These are phyloP conservation scores for Semnornis frantzii DNA, from an alignment of 2,113 vertebrate species.

Conservation along the genomic window DNA sequence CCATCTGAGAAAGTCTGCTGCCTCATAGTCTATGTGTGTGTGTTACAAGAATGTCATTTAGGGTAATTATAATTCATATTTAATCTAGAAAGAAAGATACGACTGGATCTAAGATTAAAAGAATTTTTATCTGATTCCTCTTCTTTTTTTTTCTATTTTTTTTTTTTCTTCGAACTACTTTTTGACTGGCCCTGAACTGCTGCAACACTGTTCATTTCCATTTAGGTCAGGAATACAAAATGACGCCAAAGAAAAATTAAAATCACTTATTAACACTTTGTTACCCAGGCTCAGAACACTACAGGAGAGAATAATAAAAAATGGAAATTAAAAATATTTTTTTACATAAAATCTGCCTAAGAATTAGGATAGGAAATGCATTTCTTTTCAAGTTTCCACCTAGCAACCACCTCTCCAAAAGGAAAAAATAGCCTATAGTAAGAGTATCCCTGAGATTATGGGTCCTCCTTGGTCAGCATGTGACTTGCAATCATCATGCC, in stretches of 20 bases:
- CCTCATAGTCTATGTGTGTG: background rate
- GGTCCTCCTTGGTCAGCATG: fast-evolving
- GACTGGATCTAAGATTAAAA: background rate
- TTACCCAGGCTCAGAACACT: background rate
- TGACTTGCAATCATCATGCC: background rate
- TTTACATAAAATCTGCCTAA: background rate
- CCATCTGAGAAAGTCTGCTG: background rate
- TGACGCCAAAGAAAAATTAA: background rate
- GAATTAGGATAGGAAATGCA: background rate
- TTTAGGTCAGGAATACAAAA: background rate
- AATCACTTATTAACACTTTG: background rate
- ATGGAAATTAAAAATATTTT: background rate
- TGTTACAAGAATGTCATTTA: background rate
- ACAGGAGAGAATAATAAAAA: background rate
- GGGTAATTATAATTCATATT: background rate
- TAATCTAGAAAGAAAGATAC: background rate
- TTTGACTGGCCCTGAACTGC: background rate
- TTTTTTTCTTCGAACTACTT: background rate
- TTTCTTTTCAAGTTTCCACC: background rate
- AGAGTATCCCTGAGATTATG: background rate
- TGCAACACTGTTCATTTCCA: background rate
- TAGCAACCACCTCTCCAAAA: background rate
- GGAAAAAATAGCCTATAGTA: background rate
- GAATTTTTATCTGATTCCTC: background rate
- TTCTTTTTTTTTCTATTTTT: background rate